A percentile compares a stretch with the other conserved stretches of the same genome.
phyloP scores from a whole-genome alignment of 2,888 invertebrate species.

The Dexiosoma caninum region DNA sequence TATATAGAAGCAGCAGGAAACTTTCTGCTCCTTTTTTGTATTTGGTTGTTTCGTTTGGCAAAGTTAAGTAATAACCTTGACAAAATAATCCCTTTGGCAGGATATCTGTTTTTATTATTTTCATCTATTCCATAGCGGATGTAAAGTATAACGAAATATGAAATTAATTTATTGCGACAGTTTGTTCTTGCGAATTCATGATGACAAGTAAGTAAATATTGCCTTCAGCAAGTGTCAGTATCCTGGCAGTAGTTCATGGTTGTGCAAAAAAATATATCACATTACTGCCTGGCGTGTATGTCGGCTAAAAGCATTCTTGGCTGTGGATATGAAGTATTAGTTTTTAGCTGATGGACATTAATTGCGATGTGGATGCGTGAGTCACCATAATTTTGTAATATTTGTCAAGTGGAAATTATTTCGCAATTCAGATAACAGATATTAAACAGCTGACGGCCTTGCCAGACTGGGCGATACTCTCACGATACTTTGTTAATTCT shows the following conservation, averaged over 20 bases:
- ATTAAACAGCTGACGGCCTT: too few relatives aligned
- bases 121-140: background rate
- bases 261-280: background rate
- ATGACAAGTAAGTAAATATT: slow-evolving; percentile 40
- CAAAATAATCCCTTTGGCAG: slow-evolving; percentile 32
- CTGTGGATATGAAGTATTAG: background rate
- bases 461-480: too few relatives aligned
- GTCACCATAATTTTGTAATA: background rate
- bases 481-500: too few relatives aligned
- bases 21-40: slow-evolving; percentile 6
- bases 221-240: background rate
- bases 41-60: too few relatives aligned
- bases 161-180: slow-evolving; percentile 28
- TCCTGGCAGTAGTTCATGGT: too few relatives aligned
- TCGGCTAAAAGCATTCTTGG: background rate
- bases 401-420: too few relatives aligned
- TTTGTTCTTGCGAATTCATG: slow-evolving; percentile 14
- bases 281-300: background rate
- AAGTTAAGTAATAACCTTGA: slow-evolving; percentile 37
- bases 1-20: background rate
- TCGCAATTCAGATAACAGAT: too few relatives aligned
- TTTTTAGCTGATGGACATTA: background rate
- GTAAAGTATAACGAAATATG: background rate
- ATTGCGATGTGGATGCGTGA: background rate
- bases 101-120: slow-evolving; percentile 24